Base-by-base conservation (phyloP, 2,888 invertebrate genomes). In the Bhutanitis thaidina region DNA sequence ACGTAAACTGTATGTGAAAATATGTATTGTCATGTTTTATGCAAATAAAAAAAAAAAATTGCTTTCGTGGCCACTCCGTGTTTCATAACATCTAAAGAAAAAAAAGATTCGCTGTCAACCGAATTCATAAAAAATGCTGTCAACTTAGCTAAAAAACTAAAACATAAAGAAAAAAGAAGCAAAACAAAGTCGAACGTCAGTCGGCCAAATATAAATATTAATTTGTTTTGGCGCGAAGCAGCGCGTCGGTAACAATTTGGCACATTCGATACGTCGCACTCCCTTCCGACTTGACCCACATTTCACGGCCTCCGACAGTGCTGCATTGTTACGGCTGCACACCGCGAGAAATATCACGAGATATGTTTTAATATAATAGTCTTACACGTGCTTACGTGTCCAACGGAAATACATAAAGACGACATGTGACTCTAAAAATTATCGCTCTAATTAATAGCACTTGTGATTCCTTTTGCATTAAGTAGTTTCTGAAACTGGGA, bases 221-320 rank as follows among this genome's bases (percentile, higher is more conserved):
- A 43, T 47, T 35, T 38, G 38, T 47, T 47, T 52, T 47, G 43
- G 46, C 47, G 52, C 37, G 47, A 43, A 46, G 43, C 32, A 10
- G 14, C 38, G 35, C 35, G 52, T 16, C 43, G 30, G 16, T 38
- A 38, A 34, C 51, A 51, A 53, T 44, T 49, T 44, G 43, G 53
- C 43, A 43, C 40, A 44, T 48, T 46, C 38, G 50, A 43, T 29
- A 25, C 50, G 44, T 44, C 50, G 49, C 50, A 38, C 54, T 50
- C 46, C 49, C 54, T 50, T 30, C 47, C 43, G 52, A 57, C 57
- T 49, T 62, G 64, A 64, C 64, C 64, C 55, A 64, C 53, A 61
- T 62, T 59, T 54, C 53, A 47, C 49, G 62, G 55, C 59, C 64
- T 60, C 56, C 50, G 49, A 47, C 45, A 54, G 43, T 30, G 29